phyloP scores from a whole-genome alignment of 2,888 invertebrate genomes.

The Galeopsomyia nigrocyanea region DNA sequence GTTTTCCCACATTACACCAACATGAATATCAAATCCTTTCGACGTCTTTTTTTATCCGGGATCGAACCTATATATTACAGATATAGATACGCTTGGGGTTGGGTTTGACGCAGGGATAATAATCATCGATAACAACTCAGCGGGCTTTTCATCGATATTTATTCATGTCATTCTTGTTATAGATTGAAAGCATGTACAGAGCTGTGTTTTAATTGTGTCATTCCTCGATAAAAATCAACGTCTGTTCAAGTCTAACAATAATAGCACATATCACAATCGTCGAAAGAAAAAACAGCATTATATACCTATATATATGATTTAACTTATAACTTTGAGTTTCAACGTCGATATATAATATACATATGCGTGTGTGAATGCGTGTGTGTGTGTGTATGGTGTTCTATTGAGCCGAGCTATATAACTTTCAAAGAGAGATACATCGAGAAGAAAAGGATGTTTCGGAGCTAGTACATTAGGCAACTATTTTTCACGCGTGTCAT shows the following conservation, averaged over 20 bases:
- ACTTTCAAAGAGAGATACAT: conserved; percentile 6
- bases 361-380: neutral
- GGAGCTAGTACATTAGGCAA: conserved; percentile 29
- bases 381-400: neutral
- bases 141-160: conserved; percentile 12
- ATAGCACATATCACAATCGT: conserved; percentile 35
- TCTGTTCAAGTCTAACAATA: conserved; percentile 42
- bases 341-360: conserved; percentile 2
- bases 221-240: conserved; percentile 35
- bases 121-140: too few relatives aligned
- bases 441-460: neutral
- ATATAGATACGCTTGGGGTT: too few relatives aligned
- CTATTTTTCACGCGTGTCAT: conserved; percentile 23
- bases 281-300: conserved; percentile 21
- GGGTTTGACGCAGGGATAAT: too few relatives aligned
- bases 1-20: too few relatives aligned
- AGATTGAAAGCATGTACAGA: conserved; percentile 45
- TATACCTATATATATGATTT: neutral
- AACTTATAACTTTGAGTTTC: conserved; percentile 4
- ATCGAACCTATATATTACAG: too few relatives aligned
- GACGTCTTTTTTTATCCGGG: too few relatives aligned
- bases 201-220: too few relatives aligned
- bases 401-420: neutral
- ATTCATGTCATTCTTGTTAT: conserved; percentile 32
- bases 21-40: too few relatives aligned